Conservation (phyloP, 92 coral and sea anemone species). For the Actinostola sp. region DNA sequence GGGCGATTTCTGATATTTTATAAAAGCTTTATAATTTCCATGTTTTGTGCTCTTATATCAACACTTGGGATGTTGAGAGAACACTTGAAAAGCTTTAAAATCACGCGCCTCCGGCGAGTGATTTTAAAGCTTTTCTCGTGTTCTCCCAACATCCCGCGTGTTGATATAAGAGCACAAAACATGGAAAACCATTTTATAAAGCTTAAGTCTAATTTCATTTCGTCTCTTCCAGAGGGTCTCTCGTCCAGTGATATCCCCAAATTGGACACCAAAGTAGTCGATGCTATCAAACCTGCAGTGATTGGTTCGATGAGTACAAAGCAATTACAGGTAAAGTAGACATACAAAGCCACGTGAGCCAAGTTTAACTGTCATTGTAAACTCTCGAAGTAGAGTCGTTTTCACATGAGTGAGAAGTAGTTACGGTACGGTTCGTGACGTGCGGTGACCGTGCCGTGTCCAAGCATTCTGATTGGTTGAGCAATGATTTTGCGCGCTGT, state of each 20-base stretch:
- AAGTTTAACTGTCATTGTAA: too few species aligned
- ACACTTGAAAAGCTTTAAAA: too few species aligned
- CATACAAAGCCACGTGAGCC: neutral
- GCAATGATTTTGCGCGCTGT: too few species aligned
- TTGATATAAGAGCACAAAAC: neutral
- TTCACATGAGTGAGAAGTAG: neutral
- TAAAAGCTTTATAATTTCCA: too few species aligned
- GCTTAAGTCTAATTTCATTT: neutral
- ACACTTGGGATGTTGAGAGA: too few species aligned
- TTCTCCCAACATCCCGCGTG: neutral
- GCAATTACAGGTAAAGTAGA: slow-evolving; percentile 62
- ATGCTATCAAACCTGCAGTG: slow-evolving; percentile 84
- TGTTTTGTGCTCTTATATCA: too few species aligned
- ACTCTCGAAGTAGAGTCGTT: neutral
- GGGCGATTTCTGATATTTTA: too few species aligned
- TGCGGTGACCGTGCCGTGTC: too few species aligned
- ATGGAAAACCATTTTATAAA: neutral
- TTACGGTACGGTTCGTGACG: too few species aligned
- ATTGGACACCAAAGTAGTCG: slow-evolving; percentile 68
- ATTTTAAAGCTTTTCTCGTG: too few species aligned
- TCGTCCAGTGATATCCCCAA: slow-evolving; percentile 72
- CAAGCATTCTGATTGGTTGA: too few species aligned
- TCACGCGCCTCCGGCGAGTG: too few species aligned
- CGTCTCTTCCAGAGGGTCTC: slow-evolving; percentile 59
- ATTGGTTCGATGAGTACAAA: slow-evolving; percentile 64